Evolutionary conservation across 2,888 invertebrate species (phyloP), one percentile per base, ranked within the genome.

Genomic region (Eustalomyia histrio): DNA sequence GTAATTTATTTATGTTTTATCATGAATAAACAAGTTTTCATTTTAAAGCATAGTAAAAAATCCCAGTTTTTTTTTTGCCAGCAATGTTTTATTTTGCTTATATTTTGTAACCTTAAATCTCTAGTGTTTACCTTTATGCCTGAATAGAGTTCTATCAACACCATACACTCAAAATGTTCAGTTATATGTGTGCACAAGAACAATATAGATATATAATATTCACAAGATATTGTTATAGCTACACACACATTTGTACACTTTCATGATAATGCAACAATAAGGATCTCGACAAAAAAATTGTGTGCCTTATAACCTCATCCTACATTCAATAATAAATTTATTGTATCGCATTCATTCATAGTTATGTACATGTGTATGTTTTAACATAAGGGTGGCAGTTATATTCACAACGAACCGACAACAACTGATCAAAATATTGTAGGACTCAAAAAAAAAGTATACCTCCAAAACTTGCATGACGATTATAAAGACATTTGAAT

Each of bases 71-170:
- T 39, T 2, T 39, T 39, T 39, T 29, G 16, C 17, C 39, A 57
- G 12, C n/a, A 21, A 21, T 16, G 14, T 17, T 68, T 68, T 33
- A 17, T 43, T 17, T 9, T 33, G 33, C 33, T 50, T 16, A 65
- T 58, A 74, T 65, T 35, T 52, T 21, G 33, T n/a, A 65, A 64
- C 57, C 50, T 24, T 12, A 18, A 35, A 53, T 53, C 53, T 53
- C 53, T 39, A 17, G 8, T 35, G 43, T 33, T 35, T 39, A 16
- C 18, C 18, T 39, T 10, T 39, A 18, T 21, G 39, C 52, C 35
- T 74, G 58, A 67, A 58, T 74, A n/a, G 52, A 60, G 60, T 39
- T 43, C 10, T 29, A 29, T 17, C 10, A 18, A 60, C 50, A 74
- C 39, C 18, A n/a, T 60, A 18, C 10, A 52, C 43, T n/a, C 43